Conservation (phyloP, 2,113 vertebrate species). For the Phalacrocorax brasilianus region DNA sequence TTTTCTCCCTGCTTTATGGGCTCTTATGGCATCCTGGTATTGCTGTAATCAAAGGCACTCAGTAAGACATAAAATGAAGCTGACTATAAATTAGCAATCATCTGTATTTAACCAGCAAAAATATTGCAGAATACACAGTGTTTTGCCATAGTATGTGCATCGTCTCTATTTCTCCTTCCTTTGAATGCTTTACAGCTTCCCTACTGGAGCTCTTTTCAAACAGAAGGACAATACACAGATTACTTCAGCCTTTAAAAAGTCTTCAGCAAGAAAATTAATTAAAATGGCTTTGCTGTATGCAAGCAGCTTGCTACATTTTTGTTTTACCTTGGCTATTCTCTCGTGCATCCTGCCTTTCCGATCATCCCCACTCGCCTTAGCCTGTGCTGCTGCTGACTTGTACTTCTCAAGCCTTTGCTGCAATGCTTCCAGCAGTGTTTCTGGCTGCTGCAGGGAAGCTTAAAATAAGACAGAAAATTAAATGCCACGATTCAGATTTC, state of each 20-base stretch:
- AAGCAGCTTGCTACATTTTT: neutral
- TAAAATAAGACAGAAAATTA: neutral
- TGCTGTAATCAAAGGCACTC: constrained; percentile 78
- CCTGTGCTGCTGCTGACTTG: constrained; percentile 83
- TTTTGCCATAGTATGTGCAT: neutral
- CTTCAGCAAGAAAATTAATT: neutral
- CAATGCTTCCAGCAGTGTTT: constrained; percentile 84
- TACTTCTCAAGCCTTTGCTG: constrained; percentile 91
- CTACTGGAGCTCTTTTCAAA: neutral
- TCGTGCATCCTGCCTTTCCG: constrained; percentile 95
- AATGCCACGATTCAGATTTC: neutral
- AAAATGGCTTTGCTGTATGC: neutral
- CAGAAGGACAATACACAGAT: neutral
- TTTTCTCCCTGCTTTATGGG: constrained; percentile 86
- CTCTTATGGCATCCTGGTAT: constrained; percentile 91
- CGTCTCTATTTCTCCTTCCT: neutral
- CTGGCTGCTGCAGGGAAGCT: constrained; percentile 74
- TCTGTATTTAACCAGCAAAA: neutral
- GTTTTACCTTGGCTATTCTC: constrained; percentile 88
- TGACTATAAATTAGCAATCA: neutral
- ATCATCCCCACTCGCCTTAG: constrained; percentile 84
- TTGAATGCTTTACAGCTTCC: neutral
- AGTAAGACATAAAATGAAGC: neutral
- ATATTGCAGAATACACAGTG: neutral
- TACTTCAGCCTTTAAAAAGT: neutral